phyloP scores from a whole-genome alignment of 1,140 invertebrate species.

The Eurytemora carolleeae region DNA sequence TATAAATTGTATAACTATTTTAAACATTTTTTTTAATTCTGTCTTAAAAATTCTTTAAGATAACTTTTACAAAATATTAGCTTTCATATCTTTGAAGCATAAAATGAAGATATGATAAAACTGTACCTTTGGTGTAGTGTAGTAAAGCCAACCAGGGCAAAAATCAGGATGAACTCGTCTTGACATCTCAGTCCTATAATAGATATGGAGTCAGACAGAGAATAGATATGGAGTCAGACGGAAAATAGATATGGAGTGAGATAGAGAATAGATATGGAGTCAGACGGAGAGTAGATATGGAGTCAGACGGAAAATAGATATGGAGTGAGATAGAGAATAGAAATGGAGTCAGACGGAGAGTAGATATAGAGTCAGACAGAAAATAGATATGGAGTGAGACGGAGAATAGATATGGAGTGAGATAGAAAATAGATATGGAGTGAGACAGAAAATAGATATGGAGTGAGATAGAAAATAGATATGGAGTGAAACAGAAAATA shows the following conservation, averaged over 20 bases:
- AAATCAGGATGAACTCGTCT: neutral
- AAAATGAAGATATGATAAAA: too few species aligned
- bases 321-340: neutral
- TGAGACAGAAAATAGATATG: too few species aligned
- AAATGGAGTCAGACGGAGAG: neutral
- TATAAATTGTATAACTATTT: neutral
- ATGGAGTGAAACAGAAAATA: too few species aligned
- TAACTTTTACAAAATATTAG: too few species aligned
- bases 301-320: neutral
- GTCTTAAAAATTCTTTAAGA: neutral
- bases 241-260: neutral
- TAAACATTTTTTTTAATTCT: neutral
- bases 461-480: too few species aligned
- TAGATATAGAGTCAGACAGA: too few species aligned
- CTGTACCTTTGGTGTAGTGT: neutral
- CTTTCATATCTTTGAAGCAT: too few species aligned
- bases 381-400: too few species aligned
- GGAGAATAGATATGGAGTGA: too few species aligned
- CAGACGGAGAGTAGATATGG: neutral
- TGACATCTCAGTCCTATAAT: neutral
- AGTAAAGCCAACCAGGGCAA: neutral
- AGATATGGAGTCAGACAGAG: neutral
- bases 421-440: too few species aligned
- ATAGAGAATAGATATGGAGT: neutral
- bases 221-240: neutral